Evolutionary conservation across 2,888 invertebrate species (phyloP).

Genomic region (Ecliptopera silaceata): DNA sequence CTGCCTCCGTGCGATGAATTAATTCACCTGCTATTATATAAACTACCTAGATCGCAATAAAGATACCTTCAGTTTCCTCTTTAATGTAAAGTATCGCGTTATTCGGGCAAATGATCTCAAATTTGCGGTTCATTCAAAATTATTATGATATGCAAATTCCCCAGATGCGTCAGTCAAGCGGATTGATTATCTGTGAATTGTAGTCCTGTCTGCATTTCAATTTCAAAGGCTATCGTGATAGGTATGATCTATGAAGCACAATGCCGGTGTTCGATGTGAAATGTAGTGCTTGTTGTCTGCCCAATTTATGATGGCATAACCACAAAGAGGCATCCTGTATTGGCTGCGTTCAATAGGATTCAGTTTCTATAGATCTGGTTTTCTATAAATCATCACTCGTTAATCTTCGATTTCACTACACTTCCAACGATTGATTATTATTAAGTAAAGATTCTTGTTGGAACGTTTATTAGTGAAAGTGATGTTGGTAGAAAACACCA

Average conservation of each 20-base stretch:
- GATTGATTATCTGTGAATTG: slow-evolving; percentile 32
- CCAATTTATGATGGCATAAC: slow-evolving; percentile 55
- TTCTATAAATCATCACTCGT: slow-evolving; percentile 27
- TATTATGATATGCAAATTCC: slow-evolving; percentile 44
- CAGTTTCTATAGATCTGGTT: slow-evolving; percentile 24
- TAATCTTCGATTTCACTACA: slow-evolving; percentile 6
- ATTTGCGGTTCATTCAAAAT: slow-evolving; percentile 59
- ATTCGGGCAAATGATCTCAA: slow-evolving; percentile 53
- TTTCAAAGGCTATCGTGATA: slow-evolving; percentile 33
- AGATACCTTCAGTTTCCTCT: slow-evolving; percentile 61
- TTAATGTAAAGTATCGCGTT: slow-evolving; percentile 51
- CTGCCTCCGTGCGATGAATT: slow-evolving; percentile 74
- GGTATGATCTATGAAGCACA: slow-evolving; percentile 35
- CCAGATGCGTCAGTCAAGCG: slow-evolving; percentile 29
- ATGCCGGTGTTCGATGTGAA: slow-evolving; percentile 46
- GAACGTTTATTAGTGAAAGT: slow-evolving; percentile 35
- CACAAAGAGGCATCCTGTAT: slow-evolving; percentile 51
- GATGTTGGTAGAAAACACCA: slow-evolving; percentile 33
- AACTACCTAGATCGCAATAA: slow-evolving; percentile 73
- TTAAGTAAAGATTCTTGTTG: slow-evolving; percentile 17
- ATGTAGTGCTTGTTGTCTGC: slow-evolving; percentile 50
- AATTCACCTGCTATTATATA: slow-evolving; percentile 71
- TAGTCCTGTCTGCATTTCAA: slow-evolving; percentile 36
- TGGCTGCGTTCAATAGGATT: slow-evolving; percentile 39
- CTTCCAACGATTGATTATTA: slow-evolving; percentile 1